phyloP scores from a whole-genome alignment of 2,888 invertebrate species.

The Drosophila eohydei region DNA sequence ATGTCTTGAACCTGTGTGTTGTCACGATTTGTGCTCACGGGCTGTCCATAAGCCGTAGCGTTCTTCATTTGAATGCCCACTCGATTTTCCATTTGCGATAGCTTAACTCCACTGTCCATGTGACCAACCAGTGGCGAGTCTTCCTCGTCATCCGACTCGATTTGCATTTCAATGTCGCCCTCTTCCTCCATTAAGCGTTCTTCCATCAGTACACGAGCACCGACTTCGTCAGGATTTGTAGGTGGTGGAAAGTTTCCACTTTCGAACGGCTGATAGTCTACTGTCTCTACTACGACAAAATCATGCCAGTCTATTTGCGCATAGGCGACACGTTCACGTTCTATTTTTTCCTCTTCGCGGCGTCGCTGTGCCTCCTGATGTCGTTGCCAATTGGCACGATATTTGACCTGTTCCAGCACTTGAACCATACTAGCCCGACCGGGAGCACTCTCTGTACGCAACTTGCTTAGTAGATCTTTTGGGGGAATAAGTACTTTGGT shows the following conservation, averaged over 20 bases:
- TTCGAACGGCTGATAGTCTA: conserved; percentile 99
- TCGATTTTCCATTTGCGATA: conserved; percentile 89
- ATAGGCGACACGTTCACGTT: conserved; percentile 97
- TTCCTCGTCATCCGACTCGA: conserved; percentile 93
- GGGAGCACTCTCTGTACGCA: conserved; percentile 91
- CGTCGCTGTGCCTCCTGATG: conserved; percentile 97
- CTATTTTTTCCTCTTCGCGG: conserved; percentile 97
- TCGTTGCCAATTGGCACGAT: conserved; percentile 98
- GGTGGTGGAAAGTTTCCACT: conserved; percentile 98
- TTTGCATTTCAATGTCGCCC: conserved; percentile 95
- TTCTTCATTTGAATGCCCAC: conserved; percentile 84
- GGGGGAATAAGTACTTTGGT: conserved; percentile 98
- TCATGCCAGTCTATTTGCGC: conserved; percentile 99
- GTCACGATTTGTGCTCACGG: conserved; percentile 83
- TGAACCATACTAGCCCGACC: conserved; percentile 86
- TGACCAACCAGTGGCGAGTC: conserved; percentile 49
- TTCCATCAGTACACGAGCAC: conserved; percentile 96
- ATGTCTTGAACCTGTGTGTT: conserved; percentile 92
- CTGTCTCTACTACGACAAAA: conserved; percentile 99
- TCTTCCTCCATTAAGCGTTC: conserved; percentile 91
- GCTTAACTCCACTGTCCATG: conserved; percentile 83
- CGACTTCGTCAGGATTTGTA: conserved; percentile 98
- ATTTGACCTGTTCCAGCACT: conserved; percentile 95
- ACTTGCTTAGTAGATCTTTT: conserved; percentile 92
- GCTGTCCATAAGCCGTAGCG: conserved; percentile 84